Conservation (phyloP, 2,888 invertebrate species). For the Sinotaia quadrata region DNA sequence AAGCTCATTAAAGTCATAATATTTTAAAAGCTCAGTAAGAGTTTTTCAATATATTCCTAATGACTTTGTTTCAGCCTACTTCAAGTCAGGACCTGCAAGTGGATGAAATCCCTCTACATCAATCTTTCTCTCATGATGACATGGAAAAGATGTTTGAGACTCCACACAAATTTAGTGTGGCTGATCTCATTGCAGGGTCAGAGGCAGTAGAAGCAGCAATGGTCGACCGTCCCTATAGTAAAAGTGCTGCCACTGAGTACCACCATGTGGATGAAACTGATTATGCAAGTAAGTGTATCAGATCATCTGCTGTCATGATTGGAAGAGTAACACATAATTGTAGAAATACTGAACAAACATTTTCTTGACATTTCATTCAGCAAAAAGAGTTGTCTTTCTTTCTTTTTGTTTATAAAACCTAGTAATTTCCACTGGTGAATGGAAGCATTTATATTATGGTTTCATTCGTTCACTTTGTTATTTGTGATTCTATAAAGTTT, state of each 20-base stretch:
- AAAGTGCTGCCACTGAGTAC: conserved; percentile 36
- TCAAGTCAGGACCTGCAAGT: conserved; percentile 31
- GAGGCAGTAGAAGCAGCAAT: conserved; percentile 23
- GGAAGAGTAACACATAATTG: neutral
- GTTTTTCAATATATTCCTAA: too few relatives aligned
- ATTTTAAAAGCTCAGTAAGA: too few relatives aligned
- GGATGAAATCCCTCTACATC: conserved; percentile 31
- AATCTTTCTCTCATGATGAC: conserved; percentile 42
- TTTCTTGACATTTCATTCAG: too few relatives aligned
- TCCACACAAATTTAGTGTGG: conserved; percentile 43
- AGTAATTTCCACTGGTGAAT: too few relatives aligned
- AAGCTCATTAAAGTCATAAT: too few relatives aligned
- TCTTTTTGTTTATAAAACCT: too few relatives aligned
- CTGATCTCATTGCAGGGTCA: conserved; percentile 32
- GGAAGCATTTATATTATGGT: too few relatives aligned
- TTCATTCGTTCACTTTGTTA: too few relatives aligned
- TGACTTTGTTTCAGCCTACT: too few relatives aligned
- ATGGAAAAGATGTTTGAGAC: conserved; percentile 50
- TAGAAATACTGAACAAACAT: too few relatives aligned
- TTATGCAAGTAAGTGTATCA: conserved; percentile 39
- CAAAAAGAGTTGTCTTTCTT: too few relatives aligned
- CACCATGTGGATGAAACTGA: conserved; percentile 49
- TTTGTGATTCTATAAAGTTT: too few relatives aligned
- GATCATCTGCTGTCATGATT: neutral
- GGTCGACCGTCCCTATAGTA: conserved; percentile 28